Percentiles rank a stretch among this genome's conserved stretches.
Conservation (phyloP, 1,140 invertebrate genomes). For the Pogonomyrmex barbatus region DNA sequence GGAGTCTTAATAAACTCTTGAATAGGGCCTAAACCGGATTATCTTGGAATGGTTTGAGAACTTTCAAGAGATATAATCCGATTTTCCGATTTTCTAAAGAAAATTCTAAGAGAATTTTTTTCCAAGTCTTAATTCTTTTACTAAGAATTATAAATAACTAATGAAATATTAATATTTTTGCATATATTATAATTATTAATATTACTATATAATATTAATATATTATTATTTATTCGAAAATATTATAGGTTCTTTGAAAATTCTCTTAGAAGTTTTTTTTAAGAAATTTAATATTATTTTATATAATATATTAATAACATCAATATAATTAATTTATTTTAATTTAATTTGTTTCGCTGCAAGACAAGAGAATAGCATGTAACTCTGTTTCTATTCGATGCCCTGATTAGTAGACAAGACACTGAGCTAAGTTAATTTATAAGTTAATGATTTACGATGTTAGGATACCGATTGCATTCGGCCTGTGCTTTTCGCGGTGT, state of each 20-base stretch:
- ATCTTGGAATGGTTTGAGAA: conserved; percentile 21
- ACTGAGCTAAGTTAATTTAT: conserved; percentile 79
- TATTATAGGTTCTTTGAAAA: not conserved
- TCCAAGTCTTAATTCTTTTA: not conserved
- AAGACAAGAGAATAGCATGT: conserved; percentile 2
- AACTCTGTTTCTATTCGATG: conserved; percentile 66
- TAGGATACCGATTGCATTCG: conserved; percentile 66
- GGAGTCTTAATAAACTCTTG: conserved; percentile 22
- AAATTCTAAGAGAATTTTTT: conserved; percentile 21
- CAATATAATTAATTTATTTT: conserved; percentile 54
- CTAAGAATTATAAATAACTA: conserved; percentile 1
- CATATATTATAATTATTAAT: not conserved
- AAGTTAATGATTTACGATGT: conserved; percentile 74
- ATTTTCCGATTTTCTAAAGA: conserved; percentile 27
- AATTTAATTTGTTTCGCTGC: not conserved
- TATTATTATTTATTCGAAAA: conserved; percentile 26
- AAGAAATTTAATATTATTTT: not conserved
- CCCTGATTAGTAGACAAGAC: conserved; percentile 81
- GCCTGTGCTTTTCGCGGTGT: conserved; percentile 58
- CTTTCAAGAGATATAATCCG: not conserved
- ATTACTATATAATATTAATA: conserved; percentile 27
- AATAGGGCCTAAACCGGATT: not conserved
- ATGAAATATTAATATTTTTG: conserved; percentile 31
- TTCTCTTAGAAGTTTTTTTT: conserved; percentile 15
- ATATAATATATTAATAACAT: conserved; percentile 28